Percentiles rank a stretch among this genome's conserved stretches.
These are phyloP conservation scores for Cynaeus angustus DNA, from an alignment of 2,888 invertebrate species.

Conservation along the genomic window DNA sequence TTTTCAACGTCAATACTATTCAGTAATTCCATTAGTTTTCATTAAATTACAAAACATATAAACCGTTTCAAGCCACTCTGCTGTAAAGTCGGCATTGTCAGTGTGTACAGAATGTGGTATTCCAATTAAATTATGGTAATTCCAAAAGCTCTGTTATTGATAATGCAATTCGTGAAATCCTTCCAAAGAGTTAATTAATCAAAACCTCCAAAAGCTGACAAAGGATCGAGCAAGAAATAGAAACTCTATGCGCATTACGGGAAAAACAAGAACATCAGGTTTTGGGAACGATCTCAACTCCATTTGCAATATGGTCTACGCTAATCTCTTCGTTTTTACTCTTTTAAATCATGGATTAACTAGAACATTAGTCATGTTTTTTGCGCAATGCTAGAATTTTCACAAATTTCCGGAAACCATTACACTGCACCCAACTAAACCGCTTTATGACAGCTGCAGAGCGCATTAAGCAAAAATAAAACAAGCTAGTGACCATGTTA, in stretches of 20 bases:
- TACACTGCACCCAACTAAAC: constrained; percentile 4
- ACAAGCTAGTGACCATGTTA: constrained; percentile 1
- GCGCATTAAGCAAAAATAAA: constrained; percentile 10
- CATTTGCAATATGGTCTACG: no score
- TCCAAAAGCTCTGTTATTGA: constrained; percentile 13
- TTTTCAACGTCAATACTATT: constrained; percentile 16
- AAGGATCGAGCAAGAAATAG: neutral
- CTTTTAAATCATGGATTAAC: neutral
- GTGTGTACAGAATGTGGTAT: neutral
- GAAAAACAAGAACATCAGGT: neutral
- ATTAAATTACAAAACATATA: constrained; percentile 29
- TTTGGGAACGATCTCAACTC: neutral
- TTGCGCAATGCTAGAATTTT: neutral
- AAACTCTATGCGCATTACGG: neutral
- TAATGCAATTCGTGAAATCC: constrained; percentile 26
- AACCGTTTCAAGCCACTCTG: constrained; percentile 1
- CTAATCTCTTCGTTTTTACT: no score
- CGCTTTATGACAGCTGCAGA: constrained; percentile 14
- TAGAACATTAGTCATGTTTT: neutral
- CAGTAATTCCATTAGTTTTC: constrained; percentile 24
- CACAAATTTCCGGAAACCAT: constrained; percentile 16
- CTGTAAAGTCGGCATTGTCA: constrained; percentile 14
- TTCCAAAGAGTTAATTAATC: constrained; percentile 20
- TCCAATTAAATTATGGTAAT: constrained; percentile 33
- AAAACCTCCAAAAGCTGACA: constrained; percentile 29